A percentile compares a stretch with the other conserved stretches of the same genome.
These are phyloP conservation scores for Cololabis saira DNA, from an alignment of 2,113 vertebrate genomes.

Conservation along the genomic window DNA sequence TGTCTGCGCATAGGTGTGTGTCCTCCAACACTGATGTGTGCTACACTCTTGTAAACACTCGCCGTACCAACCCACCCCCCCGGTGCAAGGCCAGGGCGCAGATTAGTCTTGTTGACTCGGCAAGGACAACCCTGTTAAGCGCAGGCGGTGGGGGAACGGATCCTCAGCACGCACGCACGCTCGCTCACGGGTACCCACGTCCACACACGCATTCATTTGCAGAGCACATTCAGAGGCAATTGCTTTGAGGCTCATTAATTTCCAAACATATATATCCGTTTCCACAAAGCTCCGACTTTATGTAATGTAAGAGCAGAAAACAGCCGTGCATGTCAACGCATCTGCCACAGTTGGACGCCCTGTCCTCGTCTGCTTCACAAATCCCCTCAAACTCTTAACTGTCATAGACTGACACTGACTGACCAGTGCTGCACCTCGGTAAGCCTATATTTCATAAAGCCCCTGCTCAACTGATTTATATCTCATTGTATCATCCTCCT, in stretches of 20 bases:
- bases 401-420: slow-evolving; percentile 35
- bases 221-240: slow-evolving; percentile 47
- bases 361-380: slow-evolving; percentile 47
- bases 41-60: slow-evolving; percentile 73
- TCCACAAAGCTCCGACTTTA: slow-evolving; percentile 47
- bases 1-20: slow-evolving; percentile 46
- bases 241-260: slow-evolving; percentile 71
- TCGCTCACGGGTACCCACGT: slow-evolving; percentile 27
- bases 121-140: slow-evolving; percentile 82
- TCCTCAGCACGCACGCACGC: slow-evolving; percentile 40
- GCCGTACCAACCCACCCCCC: slow-evolving; percentile 23
- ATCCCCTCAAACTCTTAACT: slow-evolving; percentile 34
- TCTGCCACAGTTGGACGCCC: slow-evolving; percentile 46
- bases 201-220: slow-evolving; percentile 49
- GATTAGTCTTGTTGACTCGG: slow-evolving; percentile 83
- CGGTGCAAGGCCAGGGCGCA: slow-evolving; percentile 74
- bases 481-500: not conserved
- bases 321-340: slow-evolving; percentile 40
- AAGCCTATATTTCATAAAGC: slow-evolving; percentile 12
- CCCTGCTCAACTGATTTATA: not conserved
- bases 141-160: slow-evolving; percentile 56
- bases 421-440: slow-evolving; percentile 15
- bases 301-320: slow-evolving; percentile 46
- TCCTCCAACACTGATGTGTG: slow-evolving; percentile 55
- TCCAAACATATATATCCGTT: slow-evolving; percentile 67